These are phyloP conservation scores for Sclerurus mexicanus DNA, from an alignment of 2,113 vertebrate genomes.

Conservation along the genomic window DNA sequence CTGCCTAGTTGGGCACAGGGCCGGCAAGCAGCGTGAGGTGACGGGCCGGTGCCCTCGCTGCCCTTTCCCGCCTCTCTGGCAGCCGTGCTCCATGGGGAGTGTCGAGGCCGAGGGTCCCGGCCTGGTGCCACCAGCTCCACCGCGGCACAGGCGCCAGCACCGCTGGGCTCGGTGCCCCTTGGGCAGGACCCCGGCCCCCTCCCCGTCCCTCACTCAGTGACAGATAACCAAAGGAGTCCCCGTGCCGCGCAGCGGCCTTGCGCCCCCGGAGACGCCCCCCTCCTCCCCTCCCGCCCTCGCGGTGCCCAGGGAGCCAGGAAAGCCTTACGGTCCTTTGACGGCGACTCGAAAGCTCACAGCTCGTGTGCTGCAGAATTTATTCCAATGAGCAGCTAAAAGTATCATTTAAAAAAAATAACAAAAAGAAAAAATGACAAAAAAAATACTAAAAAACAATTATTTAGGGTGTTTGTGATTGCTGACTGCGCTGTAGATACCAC, in stretches of 20 bases:
- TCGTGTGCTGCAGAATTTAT: conserved; percentile 89
- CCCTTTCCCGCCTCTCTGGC: neutral
- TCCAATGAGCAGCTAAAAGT: conserved; percentile 89
- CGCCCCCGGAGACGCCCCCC: conserved; percentile 8
- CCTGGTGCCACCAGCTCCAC: neutral
- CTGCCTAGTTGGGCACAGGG: neutral
- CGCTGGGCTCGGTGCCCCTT: conserved; percentile 40
- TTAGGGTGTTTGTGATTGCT: conserved; percentile 96
- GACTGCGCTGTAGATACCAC: conserved; percentile 95
- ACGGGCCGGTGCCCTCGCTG: neutral
- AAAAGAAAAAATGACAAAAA: conserved; percentile 48
- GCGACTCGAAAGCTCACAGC: conserved; percentile 82
- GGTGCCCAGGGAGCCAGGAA: conserved; percentile 58
- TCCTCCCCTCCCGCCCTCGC: neutral
- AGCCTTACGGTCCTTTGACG: conserved; percentile 72
- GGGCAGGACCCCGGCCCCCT: conserved; percentile 35
- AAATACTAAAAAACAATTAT: conserved; percentile 77
- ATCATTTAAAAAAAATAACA: conserved; percentile 60
- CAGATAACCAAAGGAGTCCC: conserved; percentile 54
- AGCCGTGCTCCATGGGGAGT: neutral
- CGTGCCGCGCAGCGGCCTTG: conserved; percentile 3
- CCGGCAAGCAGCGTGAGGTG: neutral
- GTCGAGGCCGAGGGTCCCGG: neutral
- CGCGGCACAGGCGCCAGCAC: neutral
- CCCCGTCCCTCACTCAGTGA: conserved; percentile 29